These are phyloP conservation scores for Lottia gigantea DNA, from an alignment of 2,888 invertebrate genomes.

Conservation along the genomic window DNA sequence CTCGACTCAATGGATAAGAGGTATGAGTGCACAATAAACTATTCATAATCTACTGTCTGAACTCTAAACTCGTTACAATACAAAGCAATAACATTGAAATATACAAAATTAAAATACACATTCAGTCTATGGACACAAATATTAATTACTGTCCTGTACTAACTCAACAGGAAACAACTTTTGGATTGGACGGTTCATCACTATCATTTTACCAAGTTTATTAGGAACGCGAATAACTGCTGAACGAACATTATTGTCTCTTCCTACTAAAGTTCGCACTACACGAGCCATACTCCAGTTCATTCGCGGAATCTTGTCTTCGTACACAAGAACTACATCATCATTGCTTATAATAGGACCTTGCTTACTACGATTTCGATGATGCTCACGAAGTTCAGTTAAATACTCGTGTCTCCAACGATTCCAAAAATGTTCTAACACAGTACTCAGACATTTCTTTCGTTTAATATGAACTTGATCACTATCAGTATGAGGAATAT, in stretches of 20 bases:
- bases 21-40: no score
- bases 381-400: neutral
- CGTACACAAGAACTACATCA: neutral
- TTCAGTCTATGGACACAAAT: conserved; percentile 2
- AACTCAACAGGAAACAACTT: neutral
- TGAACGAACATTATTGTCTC: neutral
- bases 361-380: neutral
- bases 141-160: neutral
- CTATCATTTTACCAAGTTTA: conserved; percentile 7
- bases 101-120: no score
- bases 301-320: neutral
- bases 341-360: neutral
- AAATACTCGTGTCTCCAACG: neutral
- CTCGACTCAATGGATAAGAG: no score
- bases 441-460: neutral
- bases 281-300: conserved; percentile 1
- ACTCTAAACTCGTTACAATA: no score
- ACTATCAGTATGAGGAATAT: neutral
- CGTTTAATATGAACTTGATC: neutral
- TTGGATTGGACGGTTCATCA: conserved; percentile 4
- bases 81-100: no score
- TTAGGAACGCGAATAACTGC: conserved; percentile 1
- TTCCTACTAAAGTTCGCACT: neutral
- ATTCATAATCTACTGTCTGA: no score
- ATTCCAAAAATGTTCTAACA: neutral